Evolutionary conservation across 2,888 invertebrate species (phyloP), one percentile per base, ranked within the genome.

Genomic region (Chrysina gloriosa): DNA sequence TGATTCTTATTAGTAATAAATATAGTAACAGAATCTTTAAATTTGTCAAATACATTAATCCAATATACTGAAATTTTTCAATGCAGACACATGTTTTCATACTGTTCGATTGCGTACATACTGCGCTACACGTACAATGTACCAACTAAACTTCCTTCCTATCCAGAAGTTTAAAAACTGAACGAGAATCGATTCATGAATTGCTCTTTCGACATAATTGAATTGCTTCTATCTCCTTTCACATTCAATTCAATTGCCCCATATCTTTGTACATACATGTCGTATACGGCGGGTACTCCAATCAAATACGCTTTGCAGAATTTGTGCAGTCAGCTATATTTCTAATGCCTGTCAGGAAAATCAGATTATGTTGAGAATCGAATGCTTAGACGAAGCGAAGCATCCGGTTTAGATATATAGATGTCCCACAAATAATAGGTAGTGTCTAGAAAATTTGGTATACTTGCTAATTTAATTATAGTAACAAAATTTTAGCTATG

Each of bases 181-280:
- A 2, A 31, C 14, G 19, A 4, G 31, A 52, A 52, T 52, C 50
- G 16, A 45, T 14, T 45, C 16, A 14, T 50, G 14, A 6, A 6
- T 50, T 50, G 4, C 27, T 42, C 14, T 50, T 50, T 27, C 25
- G 31, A 29, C 27, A 29, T 14, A 52, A 52, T 42, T n/a, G 42
- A 42, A 42, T 42, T 16, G 42, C 6, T 9, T 42, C 42, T 42
- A 11, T 52, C 29, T 52, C 16, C 39, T 39, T 52, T 5, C 14
- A 16, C 52, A 31, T 52, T 52, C 31, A 52, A 52, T 34, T 52
- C 7, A 9, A 52, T 16, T 52, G 31, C 19, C 19, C 7, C 7
- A 29, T 52, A 29, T n/a, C 29, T 7, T 9, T 47, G 7, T 47
- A 7, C 16, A 23, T 47, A 9, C 23, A 16, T 19, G 45, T 34